phyloP scores from a whole-genome alignment of 2,797 vertebrate species.

The Nasua narica region DNA sequence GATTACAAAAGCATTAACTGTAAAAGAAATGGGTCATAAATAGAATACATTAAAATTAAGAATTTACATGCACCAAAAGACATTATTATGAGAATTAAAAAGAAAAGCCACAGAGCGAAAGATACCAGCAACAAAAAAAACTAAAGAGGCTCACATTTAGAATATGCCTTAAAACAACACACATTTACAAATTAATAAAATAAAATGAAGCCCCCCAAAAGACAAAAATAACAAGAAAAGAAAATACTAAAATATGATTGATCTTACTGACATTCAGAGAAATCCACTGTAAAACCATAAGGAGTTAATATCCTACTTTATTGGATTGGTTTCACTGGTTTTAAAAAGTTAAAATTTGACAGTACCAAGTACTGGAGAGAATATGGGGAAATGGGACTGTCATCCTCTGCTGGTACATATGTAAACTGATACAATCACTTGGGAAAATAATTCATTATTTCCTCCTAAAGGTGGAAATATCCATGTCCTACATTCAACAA shows the following conservation, averaged over 20 bases:
- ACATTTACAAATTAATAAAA: background rate
- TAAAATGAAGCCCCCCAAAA: background rate
- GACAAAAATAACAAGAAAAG: background rate
- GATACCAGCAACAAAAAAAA: background rate
- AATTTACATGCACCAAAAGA: background rate
- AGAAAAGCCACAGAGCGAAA: background rate
- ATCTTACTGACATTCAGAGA: background rate
- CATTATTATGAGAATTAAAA: background rate
- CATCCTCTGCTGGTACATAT: background rate
- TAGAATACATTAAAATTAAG: constrained; percentile 43
- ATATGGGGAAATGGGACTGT: background rate
- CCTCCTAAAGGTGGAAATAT: background rate
- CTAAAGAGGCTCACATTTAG: background rate
- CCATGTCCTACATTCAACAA: background rate
- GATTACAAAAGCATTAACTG: background rate
- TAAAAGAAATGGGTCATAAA: background rate
- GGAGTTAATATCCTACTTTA: background rate
- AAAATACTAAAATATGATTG: background rate
- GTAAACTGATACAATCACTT: background rate
- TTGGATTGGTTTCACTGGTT: background rate
- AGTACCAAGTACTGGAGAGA: background rate
- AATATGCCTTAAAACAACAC: background rate
- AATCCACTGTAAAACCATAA: background rate
- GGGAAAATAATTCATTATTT: background rate
- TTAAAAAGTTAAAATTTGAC: background rate